Conservation (phyloP, 1,140 invertebrate genomes). For the Lanistes nyassanus region DNA sequence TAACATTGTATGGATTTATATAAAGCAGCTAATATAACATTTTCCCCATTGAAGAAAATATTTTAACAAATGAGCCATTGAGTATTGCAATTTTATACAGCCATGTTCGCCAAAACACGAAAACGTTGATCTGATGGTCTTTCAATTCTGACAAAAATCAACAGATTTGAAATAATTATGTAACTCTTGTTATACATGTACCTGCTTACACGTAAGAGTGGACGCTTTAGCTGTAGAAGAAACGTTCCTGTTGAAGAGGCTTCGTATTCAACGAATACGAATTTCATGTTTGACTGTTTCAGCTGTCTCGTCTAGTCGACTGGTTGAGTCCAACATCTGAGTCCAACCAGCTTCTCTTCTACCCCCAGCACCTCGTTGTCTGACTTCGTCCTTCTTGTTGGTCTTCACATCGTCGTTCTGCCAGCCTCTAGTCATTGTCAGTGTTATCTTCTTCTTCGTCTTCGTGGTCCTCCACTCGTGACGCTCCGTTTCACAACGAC, state of each 20-base stretch:
- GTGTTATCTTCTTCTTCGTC: background rate
- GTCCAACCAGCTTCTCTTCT: background rate
- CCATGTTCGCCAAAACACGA: too few relatives aligned
- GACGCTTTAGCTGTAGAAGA: too few relatives aligned
- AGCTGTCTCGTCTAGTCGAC: constrained; percentile 8
- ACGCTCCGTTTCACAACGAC: background rate
- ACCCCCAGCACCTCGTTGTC: background rate
- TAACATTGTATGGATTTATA: background rate
- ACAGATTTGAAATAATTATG: too few relatives aligned
- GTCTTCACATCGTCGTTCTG: too few relatives aligned
- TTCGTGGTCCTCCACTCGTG: background rate
- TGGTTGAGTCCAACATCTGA: constrained; percentile 18
- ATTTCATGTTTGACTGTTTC: background rate
- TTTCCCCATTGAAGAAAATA: background rate
- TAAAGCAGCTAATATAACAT: background rate
- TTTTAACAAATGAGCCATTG: background rate
- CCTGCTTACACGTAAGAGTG: too few relatives aligned
- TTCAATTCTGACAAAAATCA: too few relatives aligned
- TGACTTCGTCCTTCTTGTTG: background rate
- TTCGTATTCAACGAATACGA: background rate
- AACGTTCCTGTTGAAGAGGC: too few relatives aligned
- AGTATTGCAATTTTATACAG: too few relatives aligned
- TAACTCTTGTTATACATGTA: too few relatives aligned
- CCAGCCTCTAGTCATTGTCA: background rate
- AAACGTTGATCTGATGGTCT: too few relatives aligned